These are phyloP conservation scores for Heterotis niloticus DNA, from an alignment of 2,113 vertebrate genomes.

Conservation along the genomic window DNA sequence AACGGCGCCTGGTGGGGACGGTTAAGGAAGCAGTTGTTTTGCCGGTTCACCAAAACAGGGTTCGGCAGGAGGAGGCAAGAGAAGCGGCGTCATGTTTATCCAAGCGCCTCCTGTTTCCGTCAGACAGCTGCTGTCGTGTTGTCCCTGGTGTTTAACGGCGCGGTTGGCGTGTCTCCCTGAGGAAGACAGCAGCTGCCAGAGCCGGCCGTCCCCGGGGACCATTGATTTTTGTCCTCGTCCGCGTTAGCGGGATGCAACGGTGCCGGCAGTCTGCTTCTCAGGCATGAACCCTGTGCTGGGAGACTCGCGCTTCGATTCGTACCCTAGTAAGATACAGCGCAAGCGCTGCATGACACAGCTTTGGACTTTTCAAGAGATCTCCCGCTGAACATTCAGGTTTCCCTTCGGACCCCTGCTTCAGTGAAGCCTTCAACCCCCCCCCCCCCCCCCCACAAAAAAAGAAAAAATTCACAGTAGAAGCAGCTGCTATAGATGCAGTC, in stretches of 20 bases:
- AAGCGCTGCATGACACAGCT: too few species aligned
- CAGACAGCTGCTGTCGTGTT: background rate
- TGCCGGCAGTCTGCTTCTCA: background rate
- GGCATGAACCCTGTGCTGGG: background rate
- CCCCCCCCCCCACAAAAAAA: too few species aligned
- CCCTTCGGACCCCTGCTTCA: too few species aligned
- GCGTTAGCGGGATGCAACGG: background rate
- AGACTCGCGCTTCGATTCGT: background rate
- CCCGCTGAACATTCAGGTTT: too few species aligned
- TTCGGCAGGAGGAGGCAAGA: too few species aligned
- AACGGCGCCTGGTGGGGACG: background rate
- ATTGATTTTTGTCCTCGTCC: background rate
- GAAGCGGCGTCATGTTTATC: background rate
- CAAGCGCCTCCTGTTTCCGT: background rate
- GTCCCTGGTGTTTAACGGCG: background rate
- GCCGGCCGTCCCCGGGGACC: background rate
- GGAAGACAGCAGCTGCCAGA: background rate
- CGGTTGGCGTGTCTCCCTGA: background rate
- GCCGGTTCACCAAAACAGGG: too few species aligned
- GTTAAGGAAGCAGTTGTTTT: background rate
- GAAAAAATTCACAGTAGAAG: background rate
- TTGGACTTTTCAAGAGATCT: too few species aligned
- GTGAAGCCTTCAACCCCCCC: too few species aligned
- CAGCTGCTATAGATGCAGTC: background rate
- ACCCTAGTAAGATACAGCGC: too few species aligned